Base-by-base conservation (phyloP, 2,888 invertebrate genomes). In the Rosalia funebris region DNA sequence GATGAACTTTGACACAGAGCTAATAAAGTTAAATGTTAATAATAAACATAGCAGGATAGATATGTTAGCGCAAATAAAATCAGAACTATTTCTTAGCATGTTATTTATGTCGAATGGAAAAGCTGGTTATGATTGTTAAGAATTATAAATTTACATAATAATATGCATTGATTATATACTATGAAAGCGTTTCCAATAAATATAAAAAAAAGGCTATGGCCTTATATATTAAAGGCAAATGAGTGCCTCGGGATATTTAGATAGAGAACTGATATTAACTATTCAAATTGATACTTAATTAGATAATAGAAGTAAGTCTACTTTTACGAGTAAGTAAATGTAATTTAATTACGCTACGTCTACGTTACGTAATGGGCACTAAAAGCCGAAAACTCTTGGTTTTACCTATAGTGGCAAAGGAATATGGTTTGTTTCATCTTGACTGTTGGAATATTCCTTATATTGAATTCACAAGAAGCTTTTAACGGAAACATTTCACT, bases 391-490 rank as follows among this genome's bases (percentile, higher is more conserved):
- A 50, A 14, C 32, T 16, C 11, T 17, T 42, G 31, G 41, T 32
- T 39, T 32, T 39, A 20, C 39, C 16, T 39, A 1, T 42, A 53
- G 42, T 12, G 42, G 15, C 32, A 31, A n/a, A 42, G 53, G 7
- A 41, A 42, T 42, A 31, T 42, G 42, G 53, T 42, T 53, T 53
- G 53, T 53, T 53, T 53, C 53, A 53, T 53, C 42, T 53, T 42
- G 20, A 16, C 25, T 53, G 31, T 42, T 42, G 32, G 16, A 53
- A 53, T 31, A 42, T 53, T 42, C 32, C 42, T 17, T 52, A 31
- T 52, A 52, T 31, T 41, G 32, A 41, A 41, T 31, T 32, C 42
- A 31, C 20, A n/a, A 42, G 32, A 42, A 16, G 53, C 53, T 53
- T 53, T 53, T 53, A 53, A 53, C 50, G 31, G 20, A 10, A 31